Evolutionary conservation across 2,113 vertebrate species (phyloP).

Genomic region (Larimichthys crocea): DNA sequence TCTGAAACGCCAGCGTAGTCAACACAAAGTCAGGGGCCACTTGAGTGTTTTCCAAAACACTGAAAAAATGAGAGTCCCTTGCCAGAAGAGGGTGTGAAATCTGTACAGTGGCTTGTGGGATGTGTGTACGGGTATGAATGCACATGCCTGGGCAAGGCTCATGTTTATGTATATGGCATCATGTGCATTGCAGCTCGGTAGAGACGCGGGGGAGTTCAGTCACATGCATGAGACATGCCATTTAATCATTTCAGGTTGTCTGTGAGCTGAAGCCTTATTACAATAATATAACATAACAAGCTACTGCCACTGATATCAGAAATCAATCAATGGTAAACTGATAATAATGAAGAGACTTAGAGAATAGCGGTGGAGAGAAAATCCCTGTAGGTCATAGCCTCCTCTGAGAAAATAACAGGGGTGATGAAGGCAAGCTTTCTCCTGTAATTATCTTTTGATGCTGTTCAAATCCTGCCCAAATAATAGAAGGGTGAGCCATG

Average conservation of each 20-base stretch:
- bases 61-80: not conserved
- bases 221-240: constrained; percentile 40
- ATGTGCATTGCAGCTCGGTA: constrained; percentile 44
- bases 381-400: constrained; percentile 23
- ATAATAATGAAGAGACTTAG: constrained; percentile 1
- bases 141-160: constrained; percentile 44
- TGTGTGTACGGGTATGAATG: constrained; percentile 4
- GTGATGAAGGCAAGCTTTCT: constrained; percentile 29
- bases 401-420: constrained; percentile 12
- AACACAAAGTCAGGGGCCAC: constrained; percentile 22
- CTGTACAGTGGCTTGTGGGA: constrained; percentile 28
- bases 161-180: constrained; percentile 52
- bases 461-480: constrained; percentile 52
- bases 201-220: constrained; percentile 39
- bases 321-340: constrained; percentile 1
- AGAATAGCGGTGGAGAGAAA: not conserved
- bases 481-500: constrained; percentile 34
- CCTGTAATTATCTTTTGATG: constrained; percentile 67
- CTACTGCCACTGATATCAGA: constrained; percentile 1
- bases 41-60: constrained; percentile 38
- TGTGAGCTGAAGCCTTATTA: constrained; percentile 19
- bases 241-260: constrained; percentile 32
- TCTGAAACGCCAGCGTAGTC: constrained; percentile 11
- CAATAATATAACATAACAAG: constrained; percentile 19
- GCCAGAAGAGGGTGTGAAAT: constrained; percentile 23